Base-by-base conservation (phyloP, 2,797 vertebrate species). In the Tragopan temminckii region DNA sequence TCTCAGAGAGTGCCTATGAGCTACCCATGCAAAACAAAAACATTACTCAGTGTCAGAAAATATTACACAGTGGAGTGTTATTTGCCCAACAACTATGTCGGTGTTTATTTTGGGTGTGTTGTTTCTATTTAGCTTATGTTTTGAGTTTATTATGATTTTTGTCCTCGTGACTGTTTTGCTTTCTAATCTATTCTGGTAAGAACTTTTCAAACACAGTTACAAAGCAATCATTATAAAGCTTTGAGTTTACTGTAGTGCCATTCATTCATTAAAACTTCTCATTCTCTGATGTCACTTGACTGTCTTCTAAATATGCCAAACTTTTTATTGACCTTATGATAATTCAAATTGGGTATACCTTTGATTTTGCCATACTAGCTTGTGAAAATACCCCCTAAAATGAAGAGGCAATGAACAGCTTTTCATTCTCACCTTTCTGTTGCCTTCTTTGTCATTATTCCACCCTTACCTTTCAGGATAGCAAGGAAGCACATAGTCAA, bases 41-140 rank as follows among this genome's bases (percentile, higher is more conserved):
- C 62, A 92, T 95, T 91, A 94, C 72, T 94, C 85, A 80, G 42
- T 59, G 55, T 81, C 87, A 85, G 59, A 89, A 96, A 83, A 76
- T 72, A 85, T 89, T 69, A 76, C 36, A 38, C 57, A 33, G 55
- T 55, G 66, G 53, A 72, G 8, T 59, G 6, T 71, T 94, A 76
- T 88, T 94, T 91, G 35, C 83, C 71, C 90, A 82, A 85, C 2
- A 1, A 89, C 40, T 61, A 80, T 3, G 0, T 17, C 67, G 42
- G 25, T 88, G 66, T 83, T 93, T 84, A 63, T 88, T 88, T 64
- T 72, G 70, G 13, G 13, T 62, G 13, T 17, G 9, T n/a, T 86
- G 27, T 64, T 90, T 82, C 64, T 45, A 52, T 84, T 86, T 92
- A 76, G 15, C 23, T 71, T 72, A 53, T 55, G 14, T 43, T 90